Percentiles rank a stretch among this genome's conserved stretches.
Evolutionary conservation across 2,888 invertebrate genomes (phyloP).

Genomic region (Drosophila siamana): DNA sequence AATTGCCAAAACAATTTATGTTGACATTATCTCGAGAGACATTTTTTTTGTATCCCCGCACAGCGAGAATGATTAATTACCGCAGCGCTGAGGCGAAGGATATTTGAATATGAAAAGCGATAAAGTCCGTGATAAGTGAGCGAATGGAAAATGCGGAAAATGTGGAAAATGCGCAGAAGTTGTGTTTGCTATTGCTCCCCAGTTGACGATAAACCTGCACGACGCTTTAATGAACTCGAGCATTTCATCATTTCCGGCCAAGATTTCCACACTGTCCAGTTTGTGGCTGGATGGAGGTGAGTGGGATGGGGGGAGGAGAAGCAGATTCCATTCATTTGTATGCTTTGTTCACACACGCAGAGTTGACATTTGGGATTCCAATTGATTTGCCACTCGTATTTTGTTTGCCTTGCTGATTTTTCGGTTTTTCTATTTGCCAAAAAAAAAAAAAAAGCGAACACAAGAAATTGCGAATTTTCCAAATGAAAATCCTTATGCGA

Average conservation of each 20-base stretch:
- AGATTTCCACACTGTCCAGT: constrained; percentile 28
- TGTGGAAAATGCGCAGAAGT: constrained; percentile 23
- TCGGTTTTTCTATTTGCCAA: constrained; percentile 44
- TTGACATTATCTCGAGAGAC: constrained; percentile 85
- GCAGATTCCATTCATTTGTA: constrained; percentile 58
- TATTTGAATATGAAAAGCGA: constrained; percentile 78
- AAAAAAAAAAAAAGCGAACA: neutral
- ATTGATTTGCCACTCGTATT: constrained; percentile 67
- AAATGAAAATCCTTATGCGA: constrained; percentile 66
- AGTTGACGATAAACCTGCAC: constrained; percentile 66
- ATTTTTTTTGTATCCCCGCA: constrained; percentile 69
- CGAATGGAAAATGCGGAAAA: constrained; percentile 19
- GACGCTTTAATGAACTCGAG: constrained; percentile 66
- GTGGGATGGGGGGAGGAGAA: neutral
- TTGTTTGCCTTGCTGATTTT: constrained; percentile 72
- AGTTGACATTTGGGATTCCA: constrained; percentile 82
- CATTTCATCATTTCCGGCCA: constrained; percentile 67
- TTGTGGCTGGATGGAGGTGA: neutral
- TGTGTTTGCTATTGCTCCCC: constrained; percentile 70
- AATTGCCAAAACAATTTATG: constrained; percentile 85
- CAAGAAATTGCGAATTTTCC: constrained; percentile 48
- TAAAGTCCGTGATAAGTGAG: constrained; percentile 62
- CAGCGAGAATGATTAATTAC: constrained; percentile 72
- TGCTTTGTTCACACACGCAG: constrained; percentile 48
- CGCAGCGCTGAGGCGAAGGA: constrained; percentile 27